A percentile compares a stretch with the other conserved stretches of the same genome.
Evolutionary conservation across 2,113 vertebrate genomes (phyloP).

Genomic region (Microtus richardsoni): DNA sequence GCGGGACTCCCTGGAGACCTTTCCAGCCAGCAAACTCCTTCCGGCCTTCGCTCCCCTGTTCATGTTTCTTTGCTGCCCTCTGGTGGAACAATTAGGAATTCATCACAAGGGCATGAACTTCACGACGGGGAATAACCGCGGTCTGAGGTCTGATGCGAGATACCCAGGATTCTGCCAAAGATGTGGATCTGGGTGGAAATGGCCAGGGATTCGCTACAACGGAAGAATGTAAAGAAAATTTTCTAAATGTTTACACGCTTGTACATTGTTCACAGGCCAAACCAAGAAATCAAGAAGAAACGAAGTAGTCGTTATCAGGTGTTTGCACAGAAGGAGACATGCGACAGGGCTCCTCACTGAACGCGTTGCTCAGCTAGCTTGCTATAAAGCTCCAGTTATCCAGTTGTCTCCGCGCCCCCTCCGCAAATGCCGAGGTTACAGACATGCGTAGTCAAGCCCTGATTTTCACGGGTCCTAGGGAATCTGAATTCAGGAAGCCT

Average conservation of each 20-base stretch:
- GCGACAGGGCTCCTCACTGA: background rate
- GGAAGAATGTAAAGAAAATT: background rate
- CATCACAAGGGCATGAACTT: background rate
- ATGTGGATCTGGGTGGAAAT: background rate
- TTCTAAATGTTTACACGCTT: background rate
- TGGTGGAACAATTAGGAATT: background rate
- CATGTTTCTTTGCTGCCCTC: conserved; percentile 4
- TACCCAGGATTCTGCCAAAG: background rate
- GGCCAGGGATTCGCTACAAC: background rate
- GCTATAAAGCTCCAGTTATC: background rate
- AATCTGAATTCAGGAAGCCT: background rate
- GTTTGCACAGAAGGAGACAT: background rate
- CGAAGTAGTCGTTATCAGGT: background rate
- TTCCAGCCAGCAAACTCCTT: background rate
- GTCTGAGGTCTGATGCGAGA: background rate
- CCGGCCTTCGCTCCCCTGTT: background rate
- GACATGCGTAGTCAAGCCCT: background rate
- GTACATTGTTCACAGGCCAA: background rate
- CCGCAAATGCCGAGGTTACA: too few species aligned
- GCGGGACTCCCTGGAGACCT: background rate
- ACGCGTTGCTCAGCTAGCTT: background rate
- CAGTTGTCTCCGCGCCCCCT: too few species aligned
- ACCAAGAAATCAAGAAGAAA: conserved; percentile 23
- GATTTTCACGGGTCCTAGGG: background rate
- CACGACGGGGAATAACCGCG: background rate